phyloP scores from a whole-genome alignment of 92 coral and sea anemone genomes.

The Actinernus sp. region DNA sequence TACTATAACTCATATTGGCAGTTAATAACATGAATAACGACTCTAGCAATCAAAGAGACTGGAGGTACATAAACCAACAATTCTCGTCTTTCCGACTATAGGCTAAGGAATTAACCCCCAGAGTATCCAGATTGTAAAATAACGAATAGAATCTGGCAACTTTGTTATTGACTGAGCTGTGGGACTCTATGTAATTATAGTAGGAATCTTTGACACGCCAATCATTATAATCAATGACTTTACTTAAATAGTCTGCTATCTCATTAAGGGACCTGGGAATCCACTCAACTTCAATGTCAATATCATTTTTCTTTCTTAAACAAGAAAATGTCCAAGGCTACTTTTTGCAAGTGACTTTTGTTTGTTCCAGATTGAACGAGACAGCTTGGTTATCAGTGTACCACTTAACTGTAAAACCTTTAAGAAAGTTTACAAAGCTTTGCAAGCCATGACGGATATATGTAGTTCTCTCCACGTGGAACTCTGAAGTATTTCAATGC shows the following conservation, averaged over 20 bases:
- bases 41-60: slow-evolving; percentile 1
- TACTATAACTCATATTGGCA: slow-evolving; percentile 7
- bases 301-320: slow-evolving; percentile 6
- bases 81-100: neutral
- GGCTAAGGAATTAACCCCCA: neutral
- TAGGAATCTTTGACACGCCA: slow-evolving; percentile 51
- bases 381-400: slow-evolving; percentile 54
- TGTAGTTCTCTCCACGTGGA: slow-evolving; percentile 52
- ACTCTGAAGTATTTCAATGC: too few species aligned
- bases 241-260: slow-evolving; percentile 48
- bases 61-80: slow-evolving; percentile 14
- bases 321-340: slow-evolving; percentile 32
- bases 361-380: slow-evolving; percentile 52
- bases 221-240: slow-evolving; percentile 48
- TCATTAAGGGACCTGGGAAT: slow-evolving; percentile 46
- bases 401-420: slow-evolving; percentile 34
- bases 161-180: neutral
- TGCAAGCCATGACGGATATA: slow-evolving; percentile 25
- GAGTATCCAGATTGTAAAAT: neutral
- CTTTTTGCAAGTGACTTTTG: slow-evolving; percentile 39
- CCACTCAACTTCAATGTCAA: slow-evolving; percentile 32
- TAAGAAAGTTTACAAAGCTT: slow-evolving; percentile 14
- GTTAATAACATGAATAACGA: slow-evolving; percentile 4
- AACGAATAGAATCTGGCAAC: slow-evolving; percentile 7
- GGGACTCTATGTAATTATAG: slow-evolving; percentile 11